Evolutionary conservation across 2,888 invertebrate species (phyloP).

Genomic region (Margaritifera margaritifera): DNA sequence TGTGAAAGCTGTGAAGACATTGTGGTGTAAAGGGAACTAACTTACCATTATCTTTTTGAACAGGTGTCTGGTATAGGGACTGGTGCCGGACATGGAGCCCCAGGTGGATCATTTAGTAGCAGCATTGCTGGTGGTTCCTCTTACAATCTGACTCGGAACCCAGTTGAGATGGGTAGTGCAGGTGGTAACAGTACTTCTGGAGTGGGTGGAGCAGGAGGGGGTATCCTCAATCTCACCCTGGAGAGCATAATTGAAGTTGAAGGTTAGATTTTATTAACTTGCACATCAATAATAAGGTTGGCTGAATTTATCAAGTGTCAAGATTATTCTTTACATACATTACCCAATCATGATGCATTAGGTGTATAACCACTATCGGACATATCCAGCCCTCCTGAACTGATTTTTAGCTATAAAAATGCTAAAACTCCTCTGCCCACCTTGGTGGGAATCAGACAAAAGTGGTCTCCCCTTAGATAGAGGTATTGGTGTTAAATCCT

Average conservation of each 20-base stretch:
- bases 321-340: too few species aligned
- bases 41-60: neutral
- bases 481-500: too few species aligned
- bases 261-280: conserved; percentile 30
- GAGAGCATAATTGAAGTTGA: conserved; percentile 36
- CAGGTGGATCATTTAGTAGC: conserved; percentile 43
- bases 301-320: too few species aligned
- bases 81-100: conserved; percentile 55
- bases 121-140: conserved; percentile 38
- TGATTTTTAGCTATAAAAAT: too few species aligned
- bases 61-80: conserved; percentile 35
- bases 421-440: too few species aligned
- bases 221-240: conserved; percentile 49
- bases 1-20: too few species aligned
- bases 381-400: too few species aligned
- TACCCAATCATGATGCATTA: too few species aligned
- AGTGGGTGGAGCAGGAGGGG: conserved; percentile 53
- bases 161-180: conserved; percentile 52
- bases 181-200: conserved; percentile 46
- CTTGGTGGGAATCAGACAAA: too few species aligned
- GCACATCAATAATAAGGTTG: too few species aligned
- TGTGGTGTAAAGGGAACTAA: neutral
- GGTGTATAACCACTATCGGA: too few species aligned
- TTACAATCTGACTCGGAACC: conserved; percentile 44
- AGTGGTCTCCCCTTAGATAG: too few species aligned